Conservation (phyloP, 2,113 vertebrate genomes). For the Hyaena hyaena region DNA sequence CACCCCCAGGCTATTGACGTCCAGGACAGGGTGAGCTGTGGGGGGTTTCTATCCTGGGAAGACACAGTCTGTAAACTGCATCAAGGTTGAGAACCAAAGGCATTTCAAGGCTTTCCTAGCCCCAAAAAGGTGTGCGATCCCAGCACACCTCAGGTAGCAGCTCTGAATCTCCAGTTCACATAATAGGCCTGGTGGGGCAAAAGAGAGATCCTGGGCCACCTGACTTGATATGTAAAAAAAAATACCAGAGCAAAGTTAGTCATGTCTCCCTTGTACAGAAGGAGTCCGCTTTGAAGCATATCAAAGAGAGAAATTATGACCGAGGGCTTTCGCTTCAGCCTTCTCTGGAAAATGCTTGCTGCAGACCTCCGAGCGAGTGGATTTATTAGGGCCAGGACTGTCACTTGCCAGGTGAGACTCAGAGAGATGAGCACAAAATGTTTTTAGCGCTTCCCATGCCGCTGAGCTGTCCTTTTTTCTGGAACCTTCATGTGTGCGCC, state of each 20-base stretch:
- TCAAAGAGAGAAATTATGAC: neutral
- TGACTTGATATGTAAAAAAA: neutral
- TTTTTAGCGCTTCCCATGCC: neutral
- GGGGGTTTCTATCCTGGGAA: neutral
- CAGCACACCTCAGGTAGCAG: accelerated
- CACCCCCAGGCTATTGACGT: accelerated
- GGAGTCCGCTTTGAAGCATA: neutral
- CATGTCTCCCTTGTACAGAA: no score
- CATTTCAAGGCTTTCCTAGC: no score
- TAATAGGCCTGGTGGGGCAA: no score
- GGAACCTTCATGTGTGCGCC: no score
- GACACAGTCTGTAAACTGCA: neutral
- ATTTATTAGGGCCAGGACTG: neutral
- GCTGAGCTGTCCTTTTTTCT: neutral
- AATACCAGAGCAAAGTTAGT: neutral
- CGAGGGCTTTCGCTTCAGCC: neutral
- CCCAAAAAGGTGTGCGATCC: neutral
- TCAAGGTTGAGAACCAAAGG: neutral
- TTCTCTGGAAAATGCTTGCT: neutral
- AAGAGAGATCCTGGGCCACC: no score
- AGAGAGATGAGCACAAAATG: neutral
- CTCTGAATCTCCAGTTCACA: neutral
- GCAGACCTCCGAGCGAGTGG: neutral
- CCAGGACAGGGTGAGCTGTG: neutral
- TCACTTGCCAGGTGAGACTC: neutral